Evolutionary conservation across 2,888 invertebrate species (phyloP).

Genomic region (Merodon equestris): DNA sequence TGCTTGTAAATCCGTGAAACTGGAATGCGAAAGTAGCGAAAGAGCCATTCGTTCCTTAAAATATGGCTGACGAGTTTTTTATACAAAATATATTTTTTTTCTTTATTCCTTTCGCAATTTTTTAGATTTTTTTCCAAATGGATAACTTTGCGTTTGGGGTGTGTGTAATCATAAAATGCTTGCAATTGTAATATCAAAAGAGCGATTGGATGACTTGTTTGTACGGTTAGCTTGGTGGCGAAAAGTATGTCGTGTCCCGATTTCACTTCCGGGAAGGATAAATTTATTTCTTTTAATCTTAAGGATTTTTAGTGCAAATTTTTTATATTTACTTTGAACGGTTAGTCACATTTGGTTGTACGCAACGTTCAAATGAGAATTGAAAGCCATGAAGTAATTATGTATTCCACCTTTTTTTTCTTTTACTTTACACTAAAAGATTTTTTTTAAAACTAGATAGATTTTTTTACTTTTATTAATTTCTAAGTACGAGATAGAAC

Average conservation of each 20-base stretch:
- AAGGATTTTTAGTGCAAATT: constrained; percentile 55
- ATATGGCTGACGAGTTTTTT: constrained; percentile 12
- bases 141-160: no score
- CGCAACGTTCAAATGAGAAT: constrained; percentile 14
- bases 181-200: no score
- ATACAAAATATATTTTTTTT: constrained; percentile 10
- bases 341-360: constrained; percentile 53
- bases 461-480: constrained; percentile 32
- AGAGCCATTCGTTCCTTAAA: constrained; percentile 77
- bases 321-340: constrained; percentile 26
- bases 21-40: constrained; percentile 76
- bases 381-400: constrained; percentile 50
- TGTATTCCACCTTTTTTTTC: constrained; percentile 12
- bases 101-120: background rate
- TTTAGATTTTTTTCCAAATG: background rate
- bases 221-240: constrained; percentile 43
- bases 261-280: constrained; percentile 47
- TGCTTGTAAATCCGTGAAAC: constrained; percentile 76
- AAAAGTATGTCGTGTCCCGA: constrained; percentile 35
- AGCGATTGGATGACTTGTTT: background rate
- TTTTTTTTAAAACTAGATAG: constrained; percentile 17
- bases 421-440: background rate
- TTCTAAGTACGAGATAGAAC: constrained; percentile 53
- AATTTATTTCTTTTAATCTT: constrained; percentile 44
- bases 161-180: no score